These are phyloP conservation scores for Phaedon cochleariae DNA, from an alignment of 2,888 invertebrate genomes.

Conservation along the genomic window DNA sequence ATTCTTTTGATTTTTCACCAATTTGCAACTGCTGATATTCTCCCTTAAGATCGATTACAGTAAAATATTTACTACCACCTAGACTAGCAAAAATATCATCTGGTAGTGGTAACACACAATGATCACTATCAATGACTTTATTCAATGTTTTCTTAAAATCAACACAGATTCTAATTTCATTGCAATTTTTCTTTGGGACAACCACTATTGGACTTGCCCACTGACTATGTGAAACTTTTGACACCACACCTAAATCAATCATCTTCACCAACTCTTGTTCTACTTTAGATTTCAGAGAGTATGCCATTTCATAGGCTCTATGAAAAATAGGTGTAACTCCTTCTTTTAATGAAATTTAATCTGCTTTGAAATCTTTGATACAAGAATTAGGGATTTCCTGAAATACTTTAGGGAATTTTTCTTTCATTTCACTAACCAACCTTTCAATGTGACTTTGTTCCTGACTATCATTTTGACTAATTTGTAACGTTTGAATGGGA, in stretches of 20 bases:
- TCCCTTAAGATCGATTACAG: too few relatives aligned
- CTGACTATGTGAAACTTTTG: slow-evolving; percentile 37
- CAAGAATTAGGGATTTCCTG: too few relatives aligned
- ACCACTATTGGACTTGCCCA: slow-evolving; percentile 51
- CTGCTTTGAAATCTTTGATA: too few relatives aligned
- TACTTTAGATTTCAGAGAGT: slow-evolving; percentile 38
- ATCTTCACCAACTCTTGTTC: slow-evolving; percentile 41
- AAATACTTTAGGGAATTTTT: too few relatives aligned
- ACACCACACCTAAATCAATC: slow-evolving; percentile 37
- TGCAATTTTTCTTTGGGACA: slow-evolving; percentile 45
- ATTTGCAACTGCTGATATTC: too few relatives aligned
- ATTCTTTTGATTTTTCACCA: too few relatives aligned
- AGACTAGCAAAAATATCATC: slow-evolving; percentile 50
- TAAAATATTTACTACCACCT: too few relatives aligned
- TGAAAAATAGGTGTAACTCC: slow-evolving; percentile 16
- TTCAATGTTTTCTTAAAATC: slow-evolving; percentile 51
- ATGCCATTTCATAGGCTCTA: slow-evolving; percentile 37
- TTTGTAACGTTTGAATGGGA: too few relatives aligned
- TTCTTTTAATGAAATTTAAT: slow-evolving; percentile 21
- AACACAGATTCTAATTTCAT: slow-evolving; percentile 48
- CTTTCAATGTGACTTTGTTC: slow-evolving; percentile 6
- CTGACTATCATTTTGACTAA: too few relatives aligned
- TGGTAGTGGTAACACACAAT: slow-evolving; percentile 48
- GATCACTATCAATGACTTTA: slow-evolving; percentile 41
- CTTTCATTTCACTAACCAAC: too few relatives aligned